Evolutionary conservation across 2,113 vertebrate species (phyloP).

Genomic region (Muntiacus muntjak): DNA sequence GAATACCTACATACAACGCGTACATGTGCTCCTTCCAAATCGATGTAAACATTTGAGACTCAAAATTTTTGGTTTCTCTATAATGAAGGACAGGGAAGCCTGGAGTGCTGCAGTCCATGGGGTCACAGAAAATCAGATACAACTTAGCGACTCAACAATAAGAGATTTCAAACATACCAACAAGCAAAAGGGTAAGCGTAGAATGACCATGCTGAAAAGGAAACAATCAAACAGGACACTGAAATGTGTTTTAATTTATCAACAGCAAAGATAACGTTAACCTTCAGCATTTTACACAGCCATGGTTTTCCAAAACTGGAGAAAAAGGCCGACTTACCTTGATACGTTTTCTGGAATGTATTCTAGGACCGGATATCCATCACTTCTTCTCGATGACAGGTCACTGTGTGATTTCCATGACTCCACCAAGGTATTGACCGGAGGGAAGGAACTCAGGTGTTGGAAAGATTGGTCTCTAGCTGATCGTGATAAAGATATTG

Average conservation of each 20-base stretch:
- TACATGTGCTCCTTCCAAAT: neutral
- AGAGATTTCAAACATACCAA: neutral
- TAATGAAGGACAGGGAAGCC: neutral
- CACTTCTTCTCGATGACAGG: slow-evolving; percentile 89
- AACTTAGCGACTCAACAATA: neutral
- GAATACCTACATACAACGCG: neutral
- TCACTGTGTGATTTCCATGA: slow-evolving; percentile 96
- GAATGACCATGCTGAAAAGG: neutral
- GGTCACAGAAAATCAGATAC: neutral
- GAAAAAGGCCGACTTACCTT: slow-evolving; percentile 76
- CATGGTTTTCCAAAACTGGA: neutral
- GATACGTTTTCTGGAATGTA: slow-evolving; percentile 94
- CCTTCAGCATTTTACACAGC: neutral
- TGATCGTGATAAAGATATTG: slow-evolving; percentile 94
- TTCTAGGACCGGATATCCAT: slow-evolving; percentile 93
- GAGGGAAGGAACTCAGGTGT: slow-evolving; percentile 96
- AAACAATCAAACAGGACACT: neutral
- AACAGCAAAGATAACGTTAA: neutral
- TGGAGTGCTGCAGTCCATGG: neutral
- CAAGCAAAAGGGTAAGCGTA: neutral
- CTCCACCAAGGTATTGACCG: slow-evolving; percentile 93
- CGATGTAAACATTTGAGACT: neutral
- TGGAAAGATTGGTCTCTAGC: slow-evolving; percentile 95
- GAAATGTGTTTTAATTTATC: neutral
- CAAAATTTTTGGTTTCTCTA: neutral